These are phyloP conservation scores for Pseudopleuronectes americanus DNA, from an alignment of 2,797 vertebrate genomes.

Conservation along the genomic window DNA sequence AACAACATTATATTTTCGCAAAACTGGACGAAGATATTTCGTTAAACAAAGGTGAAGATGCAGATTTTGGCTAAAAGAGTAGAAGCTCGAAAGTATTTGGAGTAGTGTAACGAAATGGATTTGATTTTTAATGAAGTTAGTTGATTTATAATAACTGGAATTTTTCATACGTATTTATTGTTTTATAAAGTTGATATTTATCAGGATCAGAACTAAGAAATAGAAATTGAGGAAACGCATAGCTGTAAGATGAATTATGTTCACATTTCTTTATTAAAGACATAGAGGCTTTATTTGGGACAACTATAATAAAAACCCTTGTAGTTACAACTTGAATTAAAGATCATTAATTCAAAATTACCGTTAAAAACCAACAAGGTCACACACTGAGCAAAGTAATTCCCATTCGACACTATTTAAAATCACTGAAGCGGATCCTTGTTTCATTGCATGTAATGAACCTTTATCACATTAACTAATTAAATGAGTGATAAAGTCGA, in stretches of 20 bases:
- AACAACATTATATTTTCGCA: too few species aligned
- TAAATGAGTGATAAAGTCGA: constrained; percentile 26
- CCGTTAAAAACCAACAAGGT: too few species aligned
- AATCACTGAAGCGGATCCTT: constrained; percentile 20
- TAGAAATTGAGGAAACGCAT: not conserved
- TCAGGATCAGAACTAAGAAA: not conserved
- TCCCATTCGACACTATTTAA: constrained; percentile 3
- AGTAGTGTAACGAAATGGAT: too few species aligned
- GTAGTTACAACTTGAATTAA: not conserved
- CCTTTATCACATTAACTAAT: constrained; percentile 19
- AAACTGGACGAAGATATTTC: too few species aligned
- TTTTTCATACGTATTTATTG: not conserved
- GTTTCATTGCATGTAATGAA: constrained; percentile 26
- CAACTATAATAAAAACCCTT: not conserved
- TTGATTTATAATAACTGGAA: too few species aligned
- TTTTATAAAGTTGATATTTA: not conserved
- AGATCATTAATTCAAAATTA: not conserved
- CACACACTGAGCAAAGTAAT: not conserved
- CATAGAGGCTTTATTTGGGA: too few species aligned
- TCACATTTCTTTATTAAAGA: too few species aligned
- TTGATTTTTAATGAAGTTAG: too few species aligned
- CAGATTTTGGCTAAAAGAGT: too few species aligned
- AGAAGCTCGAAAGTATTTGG: too few species aligned
- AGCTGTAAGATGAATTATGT: not conserved
- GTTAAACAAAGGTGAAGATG: too few species aligned